These are phyloP conservation scores for Chinchilla lanigera DNA, from an alignment of 2,113 vertebrate species.

Conservation along the genomic window DNA sequence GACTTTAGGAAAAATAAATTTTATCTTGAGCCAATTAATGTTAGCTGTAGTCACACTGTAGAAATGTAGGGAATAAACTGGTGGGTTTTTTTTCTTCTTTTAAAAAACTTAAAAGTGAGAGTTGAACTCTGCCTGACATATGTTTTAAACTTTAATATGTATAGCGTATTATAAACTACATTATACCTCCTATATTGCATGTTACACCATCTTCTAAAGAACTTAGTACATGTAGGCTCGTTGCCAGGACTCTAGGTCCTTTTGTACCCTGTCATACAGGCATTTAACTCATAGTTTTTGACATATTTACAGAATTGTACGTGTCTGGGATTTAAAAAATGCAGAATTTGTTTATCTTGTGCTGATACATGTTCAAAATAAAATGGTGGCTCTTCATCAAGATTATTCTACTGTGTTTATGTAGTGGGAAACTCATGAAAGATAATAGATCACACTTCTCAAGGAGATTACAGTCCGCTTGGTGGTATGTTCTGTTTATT, in stretches of 20 bases:
- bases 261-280: background rate
- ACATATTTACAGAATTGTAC: slow-evolving; percentile 13
- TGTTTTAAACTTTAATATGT: background rate
- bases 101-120: background rate
- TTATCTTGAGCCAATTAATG: background rate
- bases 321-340: background rate
- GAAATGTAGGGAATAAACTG: background rate
- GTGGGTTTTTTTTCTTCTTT: background rate
- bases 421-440: background rate
- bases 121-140: background rate
- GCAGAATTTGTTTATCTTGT: background rate
- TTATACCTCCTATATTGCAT: background rate
- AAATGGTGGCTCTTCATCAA: background rate
- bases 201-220: background rate
- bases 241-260: background rate
- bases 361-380: background rate
- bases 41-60: background rate
- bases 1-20: background rate
- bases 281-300: background rate
- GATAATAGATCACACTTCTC: background rate
- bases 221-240: background rate
- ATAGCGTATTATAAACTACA: no score
- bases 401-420: background rate
- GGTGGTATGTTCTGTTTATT: background rate
- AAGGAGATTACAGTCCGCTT: background rate